phyloP scores from a whole-genome alignment of 2,888 invertebrate species.

The Ophion ventricosus region DNA sequence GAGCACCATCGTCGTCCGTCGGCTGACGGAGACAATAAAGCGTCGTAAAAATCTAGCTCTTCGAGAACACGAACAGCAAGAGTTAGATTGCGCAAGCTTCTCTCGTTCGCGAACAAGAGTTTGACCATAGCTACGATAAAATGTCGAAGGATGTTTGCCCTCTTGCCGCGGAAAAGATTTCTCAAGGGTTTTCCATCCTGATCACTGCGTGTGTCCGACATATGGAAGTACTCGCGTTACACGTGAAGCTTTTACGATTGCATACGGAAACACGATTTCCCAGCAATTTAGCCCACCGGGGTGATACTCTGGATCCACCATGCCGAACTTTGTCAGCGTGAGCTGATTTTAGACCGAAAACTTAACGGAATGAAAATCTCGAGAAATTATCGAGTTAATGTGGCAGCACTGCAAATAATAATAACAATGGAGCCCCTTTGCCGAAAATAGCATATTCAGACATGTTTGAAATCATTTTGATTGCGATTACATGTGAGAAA shows the following conservation, averaged over 20 bases:
- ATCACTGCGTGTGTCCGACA: conserved; percentile 12
- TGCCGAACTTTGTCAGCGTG: no score
- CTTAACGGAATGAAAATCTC: no score
- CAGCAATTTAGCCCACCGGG: no score
- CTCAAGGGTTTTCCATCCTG: conserved; percentile 54
- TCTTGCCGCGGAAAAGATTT: conserved; percentile 47
- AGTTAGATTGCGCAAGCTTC: conserved; percentile 58
- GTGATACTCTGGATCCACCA: no score
- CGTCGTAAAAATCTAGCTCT: conserved; percentile 60
- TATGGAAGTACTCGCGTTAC: conserved; percentile 27
- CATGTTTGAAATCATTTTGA: no score
- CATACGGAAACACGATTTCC: no score
- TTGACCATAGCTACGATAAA: conserved; percentile 29
- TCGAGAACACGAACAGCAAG: conserved; percentile 60
- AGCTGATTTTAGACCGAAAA: no score
- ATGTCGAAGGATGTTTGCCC: conserved; percentile 58
- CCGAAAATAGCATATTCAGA: no score
- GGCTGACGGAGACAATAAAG: conserved; percentile 20
- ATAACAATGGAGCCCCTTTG: no score
- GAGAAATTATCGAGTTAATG: no score
- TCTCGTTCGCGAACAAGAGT: conserved; percentile 8
- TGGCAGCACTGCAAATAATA: no score
- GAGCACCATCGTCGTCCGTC: conserved; percentile 21
- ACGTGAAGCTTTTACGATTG: conserved; percentile 31
- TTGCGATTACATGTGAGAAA: no score